A percentile compares a stretch with the other conserved stretches of the same genome.
phyloP scores from a whole-genome alignment of 1,140 invertebrate genomes.

The Pomacea maculata region DNA sequence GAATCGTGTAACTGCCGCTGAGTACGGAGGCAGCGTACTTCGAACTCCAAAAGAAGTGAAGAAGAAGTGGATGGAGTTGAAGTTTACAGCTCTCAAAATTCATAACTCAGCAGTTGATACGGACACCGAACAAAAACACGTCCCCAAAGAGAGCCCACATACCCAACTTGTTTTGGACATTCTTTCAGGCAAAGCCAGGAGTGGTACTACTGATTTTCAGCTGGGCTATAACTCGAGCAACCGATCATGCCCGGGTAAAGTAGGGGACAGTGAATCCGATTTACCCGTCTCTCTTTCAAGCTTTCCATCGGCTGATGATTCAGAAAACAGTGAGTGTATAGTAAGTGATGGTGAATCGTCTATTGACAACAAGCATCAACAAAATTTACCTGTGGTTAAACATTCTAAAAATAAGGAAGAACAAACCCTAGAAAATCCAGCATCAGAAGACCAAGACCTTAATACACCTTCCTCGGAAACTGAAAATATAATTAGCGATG shows the following conservation, averaged over 20 bases:
- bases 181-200: not conserved
- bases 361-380: too few relatives aligned
- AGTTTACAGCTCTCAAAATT: not conserved
- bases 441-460: too few relatives aligned
- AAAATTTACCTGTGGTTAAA: too few relatives aligned
- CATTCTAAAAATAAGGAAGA: too few relatives aligned
- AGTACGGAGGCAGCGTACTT: not conserved
- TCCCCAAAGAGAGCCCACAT: not conserved
- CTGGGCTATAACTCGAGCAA: not conserved
- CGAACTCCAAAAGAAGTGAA: not conserved
- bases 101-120: not conserved
- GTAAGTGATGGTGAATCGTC: too few relatives aligned
- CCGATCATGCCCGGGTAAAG: not conserved
- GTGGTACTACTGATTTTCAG: not conserved
- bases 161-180: conserved; percentile 3
- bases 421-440: too few relatives aligned
- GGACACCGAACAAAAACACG: not conserved
- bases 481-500: too few relatives aligned
- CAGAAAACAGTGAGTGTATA: too few relatives aligned
- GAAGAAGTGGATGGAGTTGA: conserved; percentile 3
- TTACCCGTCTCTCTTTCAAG: not conserved
- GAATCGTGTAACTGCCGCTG: not conserved
- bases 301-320: not conserved
- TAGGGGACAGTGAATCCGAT: not conserved
- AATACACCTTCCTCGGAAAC: too few relatives aligned